phyloP scores from a whole-genome alignment of 2,888 invertebrate genomes.

The Creontiades dilutus region DNA sequence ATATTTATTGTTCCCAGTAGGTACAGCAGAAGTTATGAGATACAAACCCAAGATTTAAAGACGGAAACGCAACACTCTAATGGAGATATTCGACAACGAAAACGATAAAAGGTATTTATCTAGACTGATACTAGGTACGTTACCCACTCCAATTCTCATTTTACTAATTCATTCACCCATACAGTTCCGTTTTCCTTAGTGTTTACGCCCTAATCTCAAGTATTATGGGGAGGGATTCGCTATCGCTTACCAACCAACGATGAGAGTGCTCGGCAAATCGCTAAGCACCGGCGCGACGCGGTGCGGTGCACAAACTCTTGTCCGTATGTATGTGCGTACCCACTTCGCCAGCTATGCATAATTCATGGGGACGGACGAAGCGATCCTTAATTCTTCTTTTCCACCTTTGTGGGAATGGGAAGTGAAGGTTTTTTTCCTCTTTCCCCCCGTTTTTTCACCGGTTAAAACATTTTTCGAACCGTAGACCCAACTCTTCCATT shows the following conservation, averaged over 20 bases:
- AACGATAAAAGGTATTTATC: background rate
- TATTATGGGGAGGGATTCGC: background rate
- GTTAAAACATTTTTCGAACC: conserved; percentile 9
- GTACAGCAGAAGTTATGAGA: too few relatives aligned
- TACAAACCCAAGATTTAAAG: too few relatives aligned
- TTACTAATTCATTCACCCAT: conserved; percentile 1
- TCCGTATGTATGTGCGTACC: conserved; percentile 11
- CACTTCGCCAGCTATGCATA: conserved; percentile 18
- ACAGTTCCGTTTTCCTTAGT: background rate
- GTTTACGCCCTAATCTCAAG: conserved; percentile 6
- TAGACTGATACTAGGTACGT: background rate
- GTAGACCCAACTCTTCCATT: conserved; percentile 39
- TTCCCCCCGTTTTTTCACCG: background rate
- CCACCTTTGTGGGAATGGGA: conserved; percentile 42
- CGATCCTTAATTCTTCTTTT: conserved; percentile 35
- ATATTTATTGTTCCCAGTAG: too few relatives aligned
- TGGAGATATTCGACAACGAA: background rate
- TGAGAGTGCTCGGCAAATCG: background rate
- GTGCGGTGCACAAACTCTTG: background rate
- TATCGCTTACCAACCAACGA: background rate
- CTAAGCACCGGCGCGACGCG: conserved; percentile 2
- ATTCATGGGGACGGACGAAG: conserved; percentile 24
- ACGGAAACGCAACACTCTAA: background rate
- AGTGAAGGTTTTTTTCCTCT: background rate
- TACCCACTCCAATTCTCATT: background rate